Evolutionary conservation across 2,888 invertebrate genomes (phyloP).

Genomic region (Mycogona germanica): DNA sequence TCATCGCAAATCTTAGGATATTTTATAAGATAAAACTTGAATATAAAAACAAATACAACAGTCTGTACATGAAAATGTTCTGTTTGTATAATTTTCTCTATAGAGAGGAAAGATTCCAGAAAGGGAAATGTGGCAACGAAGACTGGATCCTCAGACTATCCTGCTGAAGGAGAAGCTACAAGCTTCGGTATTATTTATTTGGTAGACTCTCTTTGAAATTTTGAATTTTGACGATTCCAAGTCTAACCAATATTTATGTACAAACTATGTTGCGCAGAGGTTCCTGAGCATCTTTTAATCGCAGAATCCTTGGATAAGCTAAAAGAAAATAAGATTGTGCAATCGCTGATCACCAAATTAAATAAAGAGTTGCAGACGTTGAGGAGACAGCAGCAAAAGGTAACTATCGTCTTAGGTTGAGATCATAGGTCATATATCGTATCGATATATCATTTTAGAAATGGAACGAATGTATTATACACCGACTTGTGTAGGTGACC

Average conservation of each 20-base stretch:
- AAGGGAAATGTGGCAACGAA: conserved; percentile 3
- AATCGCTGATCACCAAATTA: conserved; percentile 67
- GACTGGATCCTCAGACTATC: not conserved
- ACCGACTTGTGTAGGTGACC: conserved; percentile 20
- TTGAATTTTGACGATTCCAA: too few relatives aligned
- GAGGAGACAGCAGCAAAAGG: conserved; percentile 40
- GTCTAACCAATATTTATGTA: too few relatives aligned
- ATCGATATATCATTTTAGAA: too few relatives aligned
- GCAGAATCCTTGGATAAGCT: conserved; percentile 69
- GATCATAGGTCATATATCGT: not conserved
- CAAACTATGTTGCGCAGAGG: too few relatives aligned
- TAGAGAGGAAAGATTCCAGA: conserved; percentile 14
- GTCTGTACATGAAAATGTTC: too few relatives aligned
- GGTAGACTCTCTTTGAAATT: not conserved
- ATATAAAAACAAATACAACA: too few relatives aligned
- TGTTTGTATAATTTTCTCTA: not conserved
- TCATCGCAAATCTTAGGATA: too few relatives aligned
- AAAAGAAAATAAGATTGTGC: conserved; percentile 64
- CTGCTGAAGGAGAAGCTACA: not conserved
- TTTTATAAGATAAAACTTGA: too few relatives aligned
- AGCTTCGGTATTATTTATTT: conserved; percentile 1
- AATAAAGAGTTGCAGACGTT: conserved; percentile 77
- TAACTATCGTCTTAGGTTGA: conserved; percentile 21
- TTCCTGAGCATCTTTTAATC: conserved; percentile 44
- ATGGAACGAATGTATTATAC: too few relatives aligned